Evolutionary conservation across 2,113 vertebrate genomes (phyloP), one percentile per base, ranked within the genome.

Genomic region (Dipodomys stephensi): DNA sequence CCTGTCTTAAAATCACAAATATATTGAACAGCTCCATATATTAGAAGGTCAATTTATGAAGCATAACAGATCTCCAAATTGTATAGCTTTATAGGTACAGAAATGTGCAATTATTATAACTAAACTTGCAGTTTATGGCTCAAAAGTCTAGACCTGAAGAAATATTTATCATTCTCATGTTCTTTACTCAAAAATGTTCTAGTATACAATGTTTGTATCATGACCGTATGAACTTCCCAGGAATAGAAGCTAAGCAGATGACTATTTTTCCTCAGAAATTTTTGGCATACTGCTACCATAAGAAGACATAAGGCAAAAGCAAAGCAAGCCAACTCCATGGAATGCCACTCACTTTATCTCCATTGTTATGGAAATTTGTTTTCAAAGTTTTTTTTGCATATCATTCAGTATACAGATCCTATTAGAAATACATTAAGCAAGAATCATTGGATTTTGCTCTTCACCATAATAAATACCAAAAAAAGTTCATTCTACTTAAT

Each of bases 341-440:
- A 80, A 19, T 68, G 57, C 67, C 53, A 23, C 83, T 92, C 72
- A 77, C 64, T 79, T 94, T 60, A 62, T 5, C 27, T 53, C 44
- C 19, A 87, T 76, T 85, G 23, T 83, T 94, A 67, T 30, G 7
- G 80, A 91, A 86, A 46, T 88, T 3, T 74, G 12, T 68, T 88
- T 64, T 65, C 78, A 85, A 94, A 67, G 11, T 30, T 6, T 23
- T 68, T 57, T 73, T 64, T 35, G 20, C 39, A 30, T 72, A 67
- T 77, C 18, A 65, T 25, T 79, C 27, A 69, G 39, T 79, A 72
- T 81, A 27, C 13, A 69, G 7, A 44, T 77, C 7, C 27, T 87
- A 35, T 65, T 68, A 83, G 9, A 93, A 83, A 87, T 73, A n/a
- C 32, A 86, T 85, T 30, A 83, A 88, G 60, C 7, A 77, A 71